These are phyloP conservation scores for Pelmatolapia mariae DNA, from an alignment of 2,113 vertebrate species.

Conservation along the genomic window DNA sequence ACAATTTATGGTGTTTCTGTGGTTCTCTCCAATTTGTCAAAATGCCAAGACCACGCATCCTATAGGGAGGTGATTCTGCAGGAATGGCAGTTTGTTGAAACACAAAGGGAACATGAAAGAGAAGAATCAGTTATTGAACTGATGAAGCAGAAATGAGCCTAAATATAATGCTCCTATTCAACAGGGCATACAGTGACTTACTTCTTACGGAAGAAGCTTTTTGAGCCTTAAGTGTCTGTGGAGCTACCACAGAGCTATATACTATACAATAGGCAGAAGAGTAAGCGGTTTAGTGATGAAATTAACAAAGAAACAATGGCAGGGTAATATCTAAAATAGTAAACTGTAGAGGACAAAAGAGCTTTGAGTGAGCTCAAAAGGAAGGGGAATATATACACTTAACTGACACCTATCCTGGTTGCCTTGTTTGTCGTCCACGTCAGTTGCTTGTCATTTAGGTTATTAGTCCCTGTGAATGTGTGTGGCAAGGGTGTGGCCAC, in stretches of 20 bases:
- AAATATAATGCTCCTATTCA: neutral
- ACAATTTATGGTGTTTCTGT: neutral
- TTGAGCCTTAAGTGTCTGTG: neutral
- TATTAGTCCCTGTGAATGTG: neutral
- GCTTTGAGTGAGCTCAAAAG: neutral
- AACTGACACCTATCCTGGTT: slow-evolving; percentile 12
- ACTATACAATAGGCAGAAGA: neutral
- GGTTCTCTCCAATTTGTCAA: neutral
- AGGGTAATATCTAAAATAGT: slow-evolving; percentile 6
- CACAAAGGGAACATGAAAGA: neutral
- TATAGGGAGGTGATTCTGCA: neutral
- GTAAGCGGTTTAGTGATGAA: slow-evolving; percentile 35
- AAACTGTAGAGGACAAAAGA: slow-evolving; percentile 19
- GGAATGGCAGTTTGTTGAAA: neutral
- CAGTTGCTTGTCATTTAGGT: slow-evolving; percentile 27
- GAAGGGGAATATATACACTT: neutral
- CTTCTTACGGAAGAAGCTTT: neutral
- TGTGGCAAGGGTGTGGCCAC: slow-evolving; percentile 55
- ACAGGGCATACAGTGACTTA: neutral
- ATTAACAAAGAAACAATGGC: slow-evolving; percentile 30
- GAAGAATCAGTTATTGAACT: neutral
- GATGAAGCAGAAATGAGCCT: neutral
- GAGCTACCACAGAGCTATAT: neutral
- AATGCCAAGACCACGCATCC: neutral
- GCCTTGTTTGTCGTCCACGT: slow-evolving; percentile 10